Percentiles rank a stretch among this genome's conserved stretches.
These are phyloP conservation scores for Desmodus rotundus DNA, from an alignment of 2,113 vertebrate genomes.

Conservation along the genomic window DNA sequence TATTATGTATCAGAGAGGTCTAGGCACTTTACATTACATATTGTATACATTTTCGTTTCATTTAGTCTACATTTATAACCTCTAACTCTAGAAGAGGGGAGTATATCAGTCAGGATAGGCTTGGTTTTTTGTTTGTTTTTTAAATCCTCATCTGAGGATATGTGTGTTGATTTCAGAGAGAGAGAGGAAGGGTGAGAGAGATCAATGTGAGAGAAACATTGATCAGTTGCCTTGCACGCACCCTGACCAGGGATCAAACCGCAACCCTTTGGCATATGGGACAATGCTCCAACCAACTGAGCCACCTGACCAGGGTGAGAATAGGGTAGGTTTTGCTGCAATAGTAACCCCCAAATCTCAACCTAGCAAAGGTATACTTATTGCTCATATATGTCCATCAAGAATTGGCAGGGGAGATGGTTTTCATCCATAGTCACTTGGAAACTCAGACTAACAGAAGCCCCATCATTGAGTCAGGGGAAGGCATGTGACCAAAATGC, in stretches of 20 bases:
- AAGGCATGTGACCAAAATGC: neutral
- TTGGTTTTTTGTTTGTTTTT: neutral
- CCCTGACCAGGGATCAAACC: too few relatives aligned
- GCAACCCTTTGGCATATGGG: too few relatives aligned
- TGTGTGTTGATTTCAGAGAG: too few relatives aligned
- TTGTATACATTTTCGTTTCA: neutral
- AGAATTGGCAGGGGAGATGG: neutral
- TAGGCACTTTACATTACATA: neutral
- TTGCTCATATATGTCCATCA: neutral
- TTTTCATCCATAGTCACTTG: neutral
- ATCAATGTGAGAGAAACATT: too few relatives aligned
- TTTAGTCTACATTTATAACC: neutral
- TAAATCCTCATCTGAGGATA: too few relatives aligned
- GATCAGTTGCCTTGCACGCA: too few relatives aligned
- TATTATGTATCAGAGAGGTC: neutral
- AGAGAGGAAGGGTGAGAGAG: too few relatives aligned
- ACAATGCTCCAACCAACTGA: too few relatives aligned
- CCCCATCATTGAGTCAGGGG: neutral
- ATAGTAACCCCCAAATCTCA: neutral
- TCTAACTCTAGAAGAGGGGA: slow-evolving; percentile 1
- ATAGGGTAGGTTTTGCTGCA: neutral
- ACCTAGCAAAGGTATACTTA: neutral
- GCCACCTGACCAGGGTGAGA: neutral
- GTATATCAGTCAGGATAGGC: neutral
- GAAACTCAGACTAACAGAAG: slow-evolving; percentile 17